These are phyloP conservation scores for Papilio demoleus DNA, from an alignment of 2,888 invertebrate genomes.

Conservation along the genomic window DNA sequence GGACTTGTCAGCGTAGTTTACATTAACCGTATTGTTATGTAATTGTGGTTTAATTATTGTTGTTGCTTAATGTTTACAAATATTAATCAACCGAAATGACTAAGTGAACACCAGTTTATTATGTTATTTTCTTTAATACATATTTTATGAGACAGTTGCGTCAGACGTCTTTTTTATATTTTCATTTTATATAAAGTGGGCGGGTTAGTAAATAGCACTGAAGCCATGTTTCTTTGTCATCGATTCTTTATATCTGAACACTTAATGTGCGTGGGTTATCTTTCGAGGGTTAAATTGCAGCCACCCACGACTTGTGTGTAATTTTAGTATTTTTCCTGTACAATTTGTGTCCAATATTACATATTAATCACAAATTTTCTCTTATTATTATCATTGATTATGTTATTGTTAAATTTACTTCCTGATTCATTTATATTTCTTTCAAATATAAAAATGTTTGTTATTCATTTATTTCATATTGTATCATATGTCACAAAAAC, in stretches of 20 bases:
- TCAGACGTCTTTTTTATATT: no score
- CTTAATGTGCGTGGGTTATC: slow-evolving; percentile 22
- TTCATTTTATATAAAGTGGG: not conserved
- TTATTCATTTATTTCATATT: no score
- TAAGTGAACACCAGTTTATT: not conserved
- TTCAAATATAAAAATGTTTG: not conserved
- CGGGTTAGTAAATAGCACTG: not conserved
- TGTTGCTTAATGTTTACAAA: slow-evolving; percentile 7
- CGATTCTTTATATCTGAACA: slow-evolving; percentile 10
- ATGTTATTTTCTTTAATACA: no score
- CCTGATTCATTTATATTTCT: not conserved
- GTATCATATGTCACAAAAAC: no score
- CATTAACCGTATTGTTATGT: not conserved
- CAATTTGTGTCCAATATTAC: not conserved
- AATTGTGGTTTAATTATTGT: slow-evolving; percentile 5
- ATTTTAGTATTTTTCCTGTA: slow-evolving; percentile 22
- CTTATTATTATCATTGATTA: not conserved
- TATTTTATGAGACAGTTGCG: no score
- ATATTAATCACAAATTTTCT: not conserved
- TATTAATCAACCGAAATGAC: not conserved
- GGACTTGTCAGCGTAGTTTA: slow-evolving; percentile 1
- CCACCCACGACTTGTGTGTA: slow-evolving; percentile 13
- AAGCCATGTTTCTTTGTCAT: slow-evolving; percentile 5
- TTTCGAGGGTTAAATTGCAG: slow-evolving; percentile 13
- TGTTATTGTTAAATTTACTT: not conserved